Percentiles rank a stretch among this genome's conserved stretches.
Conservation (phyloP, 2,888 invertebrate species). For the Leucozona laternaria region DNA sequence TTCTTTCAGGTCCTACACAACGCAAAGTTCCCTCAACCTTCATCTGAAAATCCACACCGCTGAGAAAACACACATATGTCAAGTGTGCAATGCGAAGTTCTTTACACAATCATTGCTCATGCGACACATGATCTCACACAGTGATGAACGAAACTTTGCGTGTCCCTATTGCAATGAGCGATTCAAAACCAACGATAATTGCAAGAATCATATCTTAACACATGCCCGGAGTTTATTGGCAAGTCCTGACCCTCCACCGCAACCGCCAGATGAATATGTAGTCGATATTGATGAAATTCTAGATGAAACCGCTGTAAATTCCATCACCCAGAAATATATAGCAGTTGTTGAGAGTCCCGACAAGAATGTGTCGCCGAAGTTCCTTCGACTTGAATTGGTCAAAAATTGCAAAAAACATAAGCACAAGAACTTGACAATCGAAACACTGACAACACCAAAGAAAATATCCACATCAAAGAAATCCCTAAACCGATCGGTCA, state of each 20-base stretch:
- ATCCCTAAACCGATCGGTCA: constrained; percentile 39
- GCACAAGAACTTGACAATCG: constrained; percentile 52
- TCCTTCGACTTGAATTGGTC: constrained; percentile 59
- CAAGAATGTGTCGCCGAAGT: constrained; percentile 51
- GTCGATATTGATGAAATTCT: not conserved
- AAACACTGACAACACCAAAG: constrained; percentile 47
- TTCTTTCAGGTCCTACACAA: constrained; percentile 68
- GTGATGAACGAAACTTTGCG: constrained; percentile 58
- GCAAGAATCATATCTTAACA: constrained; percentile 70
- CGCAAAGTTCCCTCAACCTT: constrained; percentile 71
- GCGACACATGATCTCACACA: constrained; percentile 75
- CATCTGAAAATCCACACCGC: constrained; percentile 75
- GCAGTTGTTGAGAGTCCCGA: constrained; percentile 54
- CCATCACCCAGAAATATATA: constrained; percentile 25
- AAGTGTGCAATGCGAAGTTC: constrained; percentile 73
- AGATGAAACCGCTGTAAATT: not conserved
- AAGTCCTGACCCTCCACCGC: constrained; percentile 32
- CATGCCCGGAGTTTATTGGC: constrained; percentile 61
- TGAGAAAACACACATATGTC: constrained; percentile 68
- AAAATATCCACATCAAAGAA: constrained; percentile 39
- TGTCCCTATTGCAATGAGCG: constrained; percentile 74
- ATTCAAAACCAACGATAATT: constrained; percentile 70
- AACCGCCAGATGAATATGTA: not conserved
- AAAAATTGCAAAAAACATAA: constrained; percentile 57
- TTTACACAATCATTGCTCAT: constrained; percentile 66